A percentile compares a stretch with the other conserved stretches of the same genome.
Evolutionary conservation across 2,113 vertebrate species (phyloP).

Genomic region (Coryphaenoides rupestris): DNA sequence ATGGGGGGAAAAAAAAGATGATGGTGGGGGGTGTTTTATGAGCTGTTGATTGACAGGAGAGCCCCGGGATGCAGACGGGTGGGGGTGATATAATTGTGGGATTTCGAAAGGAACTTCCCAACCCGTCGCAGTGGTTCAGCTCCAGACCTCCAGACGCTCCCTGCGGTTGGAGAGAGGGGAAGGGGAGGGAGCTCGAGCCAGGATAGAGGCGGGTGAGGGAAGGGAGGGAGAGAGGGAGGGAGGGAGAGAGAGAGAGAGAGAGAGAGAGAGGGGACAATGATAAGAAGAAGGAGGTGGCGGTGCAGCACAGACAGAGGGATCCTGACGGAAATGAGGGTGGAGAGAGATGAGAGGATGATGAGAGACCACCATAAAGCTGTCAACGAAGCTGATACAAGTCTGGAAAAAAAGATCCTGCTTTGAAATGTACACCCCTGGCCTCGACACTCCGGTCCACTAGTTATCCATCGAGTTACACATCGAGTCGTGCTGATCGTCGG

Average conservation of each 20-base stretch:
- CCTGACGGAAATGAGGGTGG: slow-evolving; percentile 17
- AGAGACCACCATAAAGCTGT: slow-evolving; percentile 33
- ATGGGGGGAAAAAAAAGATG: slow-evolving; percentile 47
- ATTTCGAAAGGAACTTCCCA: slow-evolving; percentile 19
- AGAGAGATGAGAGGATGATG: slow-evolving; percentile 9
- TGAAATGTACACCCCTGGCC: slow-evolving; percentile 31
- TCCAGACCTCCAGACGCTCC: not conserved
- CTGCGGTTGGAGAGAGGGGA: too few relatives aligned
- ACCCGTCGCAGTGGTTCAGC: too few relatives aligned
- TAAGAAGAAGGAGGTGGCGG: slow-evolving; percentile 11
- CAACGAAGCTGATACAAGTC: slow-evolving; percentile 25
- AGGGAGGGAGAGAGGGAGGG: slow-evolving; percentile 18
- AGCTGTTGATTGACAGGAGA: slow-evolving; percentile 41
- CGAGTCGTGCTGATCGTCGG: too few relatives aligned
- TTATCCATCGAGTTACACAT: too few relatives aligned
- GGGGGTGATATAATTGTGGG: slow-evolving; percentile 47
- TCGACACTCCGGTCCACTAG: slow-evolving; percentile 4
- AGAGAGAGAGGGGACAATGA: not conserved
- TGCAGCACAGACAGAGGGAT: slow-evolving; percentile 18
- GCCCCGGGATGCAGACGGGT: slow-evolving; percentile 38
- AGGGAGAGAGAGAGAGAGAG: slow-evolving; percentile 24
- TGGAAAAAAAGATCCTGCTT: slow-evolving; percentile 33
- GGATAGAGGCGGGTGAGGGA: slow-evolving; percentile 1
- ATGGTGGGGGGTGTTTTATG: slow-evolving; percentile 41
- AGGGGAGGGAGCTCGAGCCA: too few relatives aligned